Base-by-base conservation (phyloP, 1,140 invertebrate species). In the Trichogramma pretiosum region DNA sequence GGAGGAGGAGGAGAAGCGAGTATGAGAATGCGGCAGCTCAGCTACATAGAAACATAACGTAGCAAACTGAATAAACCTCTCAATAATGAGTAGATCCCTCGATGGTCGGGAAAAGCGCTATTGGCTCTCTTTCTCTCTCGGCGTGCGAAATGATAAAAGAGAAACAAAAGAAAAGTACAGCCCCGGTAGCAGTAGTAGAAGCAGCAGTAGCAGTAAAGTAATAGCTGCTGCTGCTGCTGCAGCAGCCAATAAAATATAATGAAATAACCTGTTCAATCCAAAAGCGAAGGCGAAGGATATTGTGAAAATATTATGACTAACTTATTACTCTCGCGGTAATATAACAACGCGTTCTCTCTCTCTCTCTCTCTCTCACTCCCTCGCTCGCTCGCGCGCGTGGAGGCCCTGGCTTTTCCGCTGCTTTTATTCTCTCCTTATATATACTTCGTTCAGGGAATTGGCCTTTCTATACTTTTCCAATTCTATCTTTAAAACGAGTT, bases 251-350 rank as follows among this genome's bases (percentile, higher is more conserved):
- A 70, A 70, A 72, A 72, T 72, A 66, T 69, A 70, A 69, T 70
- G 67, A 72, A 72, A 70, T 70, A 70, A 70, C 68, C 68, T n/a
- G n/a, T 70, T 62, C 67, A 70, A 70, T 70, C 63, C 65, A 59
- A 59, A 60, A 59, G 65, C n/a, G n/a, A n/a, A n/a, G n/a, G n/a
- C n/a, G n/a, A n/a, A n/a, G 67, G 67, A 68, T 69, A 69, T 69
- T 70, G 65, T 64, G 67, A 70, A 69, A 72, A 72, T 72, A 70
- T 70, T 72, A 72, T 72, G 69, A 65, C 67, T 68, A 72, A 72
- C 68, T 72, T 70, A 70, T 68, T 67, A 65, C 62, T 63, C 55
- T 61, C 57, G 55, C 60, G 58, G 56, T n/a, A n/a, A n/a, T n/a
- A n/a, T n/a, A n/a, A n/a, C n/a, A n/a, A n/a, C n/a, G n/a, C n/a